A percentile compares a stretch with the other conserved stretches of the same genome.
These are phyloP conservation scores for Nysson spinosus DNA, from an alignment of 2,888 invertebrate species.

Conservation along the genomic window DNA sequence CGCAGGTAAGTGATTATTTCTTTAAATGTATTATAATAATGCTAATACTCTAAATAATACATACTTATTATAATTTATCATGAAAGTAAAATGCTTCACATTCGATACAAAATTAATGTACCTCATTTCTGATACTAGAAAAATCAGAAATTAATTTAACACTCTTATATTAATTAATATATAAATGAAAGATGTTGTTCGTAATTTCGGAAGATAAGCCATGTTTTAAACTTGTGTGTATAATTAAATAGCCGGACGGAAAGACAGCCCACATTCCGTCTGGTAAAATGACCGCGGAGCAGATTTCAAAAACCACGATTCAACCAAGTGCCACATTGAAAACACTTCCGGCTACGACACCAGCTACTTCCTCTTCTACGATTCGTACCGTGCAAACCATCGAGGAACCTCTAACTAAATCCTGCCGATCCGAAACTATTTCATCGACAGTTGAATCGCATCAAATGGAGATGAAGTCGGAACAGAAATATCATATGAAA, in stretches of 20 bases:
- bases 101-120: no score
- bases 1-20: slow-evolving; percentile 64
- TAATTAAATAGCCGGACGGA: slow-evolving; percentile 65
- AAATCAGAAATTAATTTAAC: no score
- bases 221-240: slow-evolving; percentile 21
- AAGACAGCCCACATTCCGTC: slow-evolving; percentile 71
- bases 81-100: no score
- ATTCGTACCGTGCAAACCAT: slow-evolving; percentile 65
- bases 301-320: slow-evolving; percentile 67
- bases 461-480: slow-evolving; percentile 73
- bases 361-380: slow-evolving; percentile 58
- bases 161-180: no score
- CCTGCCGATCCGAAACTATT: slow-evolving; percentile 72
- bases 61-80: background rate
- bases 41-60: background rate
- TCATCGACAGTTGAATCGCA: slow-evolving; percentile 74
- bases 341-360: slow-evolving; percentile 51
- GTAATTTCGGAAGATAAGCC: background rate
- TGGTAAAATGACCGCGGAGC: slow-evolving; percentile 68
- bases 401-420: slow-evolving; percentile 60
- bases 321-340: slow-evolving; percentile 69
- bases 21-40: background rate
- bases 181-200: background rate
- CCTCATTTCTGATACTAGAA: no score
- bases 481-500: slow-evolving; percentile 76